Base-by-base conservation (phyloP, 2,888 invertebrate genomes). In the Tortrix viridana region DNA sequence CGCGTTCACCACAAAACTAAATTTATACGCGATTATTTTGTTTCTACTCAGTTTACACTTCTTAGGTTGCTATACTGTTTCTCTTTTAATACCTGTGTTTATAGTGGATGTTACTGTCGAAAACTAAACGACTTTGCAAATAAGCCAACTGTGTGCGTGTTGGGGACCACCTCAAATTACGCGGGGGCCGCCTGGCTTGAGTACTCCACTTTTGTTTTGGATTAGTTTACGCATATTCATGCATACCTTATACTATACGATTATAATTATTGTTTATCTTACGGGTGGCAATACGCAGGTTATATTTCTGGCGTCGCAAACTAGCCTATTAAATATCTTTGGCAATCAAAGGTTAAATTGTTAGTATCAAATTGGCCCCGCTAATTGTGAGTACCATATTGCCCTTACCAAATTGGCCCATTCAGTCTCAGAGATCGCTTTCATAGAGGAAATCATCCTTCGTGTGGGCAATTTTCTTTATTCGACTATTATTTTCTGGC, bases 31-130 rank as follows among this genome's bases (percentile, higher is more conserved):
- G n/a, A n/a, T n/a, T n/a, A n/a, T n/a, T n/a, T n/a, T n/a, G n/a
- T n/a, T n/a, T n/a, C n/a, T n/a, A n/a, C n/a, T n/a, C n/a, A n/a
- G n/a, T 6, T 5, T 26, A 26, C 4, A 26, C 26, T 26, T 26
- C 5, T 26, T 26, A n/a, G 1, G 18, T 37, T 37, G 37, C 14
- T 23, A 5, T 53, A 46, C 60, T 60, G 60, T 44, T 19, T 26
- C 23, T 32, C 7, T 18, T 18, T 19, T 48, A 16, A 49, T 69
- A 69, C 75, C 74, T 72, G 74, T 71, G 73, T 69, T 69, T 53
- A 60, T 67, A 71, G 71, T 77, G 65, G 78, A 74, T 73, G 74
- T 72, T 67, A 73, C 73, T 76, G 76, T 76, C 71, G 74, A 70
- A 67, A 69, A 74, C 73, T 71, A 72, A 77, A 77, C 71, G 65